Evolutionary conservation across 2,888 invertebrate species (phyloP).

Genomic region (Drosophila anomalata): DNA sequence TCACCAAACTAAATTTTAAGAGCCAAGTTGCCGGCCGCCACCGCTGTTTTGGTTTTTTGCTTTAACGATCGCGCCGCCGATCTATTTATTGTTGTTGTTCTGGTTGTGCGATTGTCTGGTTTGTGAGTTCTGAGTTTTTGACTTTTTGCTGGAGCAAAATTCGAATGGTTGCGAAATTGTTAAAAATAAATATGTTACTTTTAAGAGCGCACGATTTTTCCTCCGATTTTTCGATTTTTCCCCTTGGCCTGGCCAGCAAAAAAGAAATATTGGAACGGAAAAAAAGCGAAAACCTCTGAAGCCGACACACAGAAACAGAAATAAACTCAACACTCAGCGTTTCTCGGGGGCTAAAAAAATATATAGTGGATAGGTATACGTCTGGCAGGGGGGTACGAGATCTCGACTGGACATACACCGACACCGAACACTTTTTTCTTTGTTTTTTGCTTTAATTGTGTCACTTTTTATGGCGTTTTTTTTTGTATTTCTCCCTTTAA

Average conservation of each 20-base stretch:
- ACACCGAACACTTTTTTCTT: constrained; percentile 8
- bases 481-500: constrained; percentile 12
- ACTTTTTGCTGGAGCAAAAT: constrained; percentile 61
- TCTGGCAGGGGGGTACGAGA: constrained; percentile 23
- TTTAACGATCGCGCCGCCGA: constrained; percentile 49
- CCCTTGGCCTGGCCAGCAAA: constrained; percentile 24
- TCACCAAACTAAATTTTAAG: constrained; percentile 61
- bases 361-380: constrained; percentile 10
- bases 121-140: constrained; percentile 39
- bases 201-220: constrained; percentile 61
- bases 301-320: constrained; percentile 54
- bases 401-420: constrained; percentile 38
- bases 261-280: constrained; percentile 18
- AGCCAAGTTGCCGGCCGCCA: constrained; percentile 50
- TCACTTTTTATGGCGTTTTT: constrained; percentile 35
- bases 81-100: constrained; percentile 38
- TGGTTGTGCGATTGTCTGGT: constrained; percentile 36
- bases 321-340: constrained; percentile 73
- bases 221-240: constrained; percentile 27
- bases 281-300: constrained; percentile 43
- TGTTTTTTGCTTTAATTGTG: constrained; percentile 41
- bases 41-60: constrained; percentile 42
- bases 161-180: constrained; percentile 75
- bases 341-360: constrained; percentile 36
- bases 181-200: constrained; percentile 76